These are phyloP conservation scores for Tetragonisca angustula DNA, from an alignment of 2,888 invertebrate genomes.

Conservation along the genomic window DNA sequence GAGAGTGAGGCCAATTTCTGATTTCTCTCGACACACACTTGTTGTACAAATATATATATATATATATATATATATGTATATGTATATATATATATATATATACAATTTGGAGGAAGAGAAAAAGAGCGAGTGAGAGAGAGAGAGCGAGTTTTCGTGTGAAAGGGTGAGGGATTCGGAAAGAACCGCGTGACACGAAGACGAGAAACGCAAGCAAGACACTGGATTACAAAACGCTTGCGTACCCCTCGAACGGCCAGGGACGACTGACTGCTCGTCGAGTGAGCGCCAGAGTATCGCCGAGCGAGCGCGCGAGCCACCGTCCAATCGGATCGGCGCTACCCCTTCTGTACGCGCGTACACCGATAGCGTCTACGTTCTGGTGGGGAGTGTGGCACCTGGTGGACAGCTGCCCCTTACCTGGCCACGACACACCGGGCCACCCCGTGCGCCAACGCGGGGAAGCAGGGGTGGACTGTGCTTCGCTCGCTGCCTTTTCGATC, in stretches of 20 bases:
- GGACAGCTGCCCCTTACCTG: constrained; percentile 82
- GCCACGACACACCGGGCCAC: constrained; percentile 77
- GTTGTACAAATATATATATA: not conserved
- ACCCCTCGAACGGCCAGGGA: constrained; percentile 77
- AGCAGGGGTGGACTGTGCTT: constrained; percentile 43
- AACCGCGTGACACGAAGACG: constrained; percentile 66
- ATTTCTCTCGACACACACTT: constrained; percentile 41
- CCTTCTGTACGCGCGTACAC: constrained; percentile 45
- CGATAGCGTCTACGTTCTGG: constrained; percentile 42
- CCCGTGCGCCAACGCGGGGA: constrained; percentile 68
- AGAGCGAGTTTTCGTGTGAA: not conserved
- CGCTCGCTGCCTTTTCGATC: constrained; percentile 31
- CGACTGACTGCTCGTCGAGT: constrained; percentile 79
- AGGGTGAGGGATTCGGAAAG: not conserved
- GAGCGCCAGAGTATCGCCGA: constrained; percentile 77
- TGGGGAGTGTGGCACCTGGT: constrained; percentile 79
- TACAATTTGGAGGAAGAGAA: not conserved
- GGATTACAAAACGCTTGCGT: constrained; percentile 50
- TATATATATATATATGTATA: no score
- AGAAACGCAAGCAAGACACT: constrained; percentile 46
- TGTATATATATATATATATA: not conserved
- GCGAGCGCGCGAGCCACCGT: constrained; percentile 81
- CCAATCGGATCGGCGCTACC: constrained; percentile 72
- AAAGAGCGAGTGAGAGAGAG: not conserved
- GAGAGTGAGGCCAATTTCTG: no score